A percentile compares a stretch with the other conserved stretches of the same genome.
Conservation (phyloP, 2,888 invertebrate genomes). For the Pristionchus fissidentatus region DNA sequence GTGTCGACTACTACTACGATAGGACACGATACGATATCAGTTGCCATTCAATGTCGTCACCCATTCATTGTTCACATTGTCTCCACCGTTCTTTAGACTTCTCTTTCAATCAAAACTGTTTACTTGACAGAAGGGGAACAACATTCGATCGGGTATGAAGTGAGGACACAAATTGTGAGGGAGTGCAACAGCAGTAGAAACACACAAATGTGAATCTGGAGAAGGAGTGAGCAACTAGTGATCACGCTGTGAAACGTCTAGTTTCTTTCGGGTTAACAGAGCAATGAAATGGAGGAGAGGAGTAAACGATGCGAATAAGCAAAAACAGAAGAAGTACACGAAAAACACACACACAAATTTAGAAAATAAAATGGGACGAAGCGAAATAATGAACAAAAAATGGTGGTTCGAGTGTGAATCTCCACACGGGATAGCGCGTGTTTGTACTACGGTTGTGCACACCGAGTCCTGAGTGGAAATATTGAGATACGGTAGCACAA, state of each 20-base stretch:
- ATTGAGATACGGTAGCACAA: conserved; percentile 12
- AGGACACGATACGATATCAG: too few relatives aligned
- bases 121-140: not conserved
- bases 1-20: too few relatives aligned
- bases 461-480: not conserved
- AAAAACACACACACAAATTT: too few relatives aligned
- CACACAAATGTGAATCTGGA: not conserved
- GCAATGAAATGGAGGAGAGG: not conserved
- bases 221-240: not conserved
- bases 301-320: not conserved
- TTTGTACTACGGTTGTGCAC: not conserved
- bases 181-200: not conserved
- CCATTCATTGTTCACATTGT: not conserved
- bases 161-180: too few relatives aligned
- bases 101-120: not conserved
- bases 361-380: too few relatives aligned
- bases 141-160: not conserved
- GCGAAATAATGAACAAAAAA: not conserved
- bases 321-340: not conserved
- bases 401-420: not conserved
- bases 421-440: not conserved
- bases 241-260: conserved; percentile 6
- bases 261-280: conserved; percentile 37
- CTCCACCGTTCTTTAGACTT: too few relatives aligned
- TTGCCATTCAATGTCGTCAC: not conserved